Evolutionary conservation across 2,888 invertebrate species (phyloP).

Genomic region (Mythimna ferrago): DNA sequence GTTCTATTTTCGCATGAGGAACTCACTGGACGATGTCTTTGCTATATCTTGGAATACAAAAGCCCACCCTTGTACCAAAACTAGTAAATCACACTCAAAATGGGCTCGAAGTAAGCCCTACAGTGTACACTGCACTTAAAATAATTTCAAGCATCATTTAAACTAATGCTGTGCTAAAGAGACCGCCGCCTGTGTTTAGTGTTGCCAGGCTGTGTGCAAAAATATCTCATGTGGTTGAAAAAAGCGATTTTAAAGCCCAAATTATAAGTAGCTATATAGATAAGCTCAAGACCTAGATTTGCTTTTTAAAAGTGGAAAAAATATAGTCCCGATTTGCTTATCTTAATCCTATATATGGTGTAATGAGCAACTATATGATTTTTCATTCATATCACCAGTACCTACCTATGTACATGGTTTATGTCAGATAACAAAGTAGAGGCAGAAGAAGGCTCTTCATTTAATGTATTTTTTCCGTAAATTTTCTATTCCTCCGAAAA

Average conservation of each 20-base stretch:
- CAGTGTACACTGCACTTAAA: conserved; percentile 70
- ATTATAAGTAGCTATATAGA: too few species aligned
- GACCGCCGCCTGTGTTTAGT: conserved; percentile 31
- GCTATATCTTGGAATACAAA: conserved; percentile 22
- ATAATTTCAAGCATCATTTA: conserved; percentile 79
- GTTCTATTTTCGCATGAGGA: conserved; percentile 10
- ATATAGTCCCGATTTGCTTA: too few species aligned
- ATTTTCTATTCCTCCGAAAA: neutral
- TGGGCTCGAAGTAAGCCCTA: conserved; percentile 31
- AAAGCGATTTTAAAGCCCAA: too few species aligned
- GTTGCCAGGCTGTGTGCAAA: conserved; percentile 39
- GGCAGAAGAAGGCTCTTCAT: neutral
- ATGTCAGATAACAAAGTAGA: neutral
- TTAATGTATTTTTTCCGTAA: neutral
- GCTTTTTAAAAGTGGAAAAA: too few species aligned
- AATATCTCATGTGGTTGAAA: neutral
- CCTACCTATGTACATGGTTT: neutral
- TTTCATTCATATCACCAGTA: too few species aligned
- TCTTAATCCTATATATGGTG: too few species aligned
- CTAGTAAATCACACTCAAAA: conserved; percentile 56
- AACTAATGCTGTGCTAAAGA: conserved; percentile 69
- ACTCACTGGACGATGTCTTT: conserved; percentile 25
- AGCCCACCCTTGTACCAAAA: conserved; percentile 52
- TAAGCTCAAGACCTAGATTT: too few species aligned
- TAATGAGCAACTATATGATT: too few species aligned